Evolutionary conservation across 2,113 vertebrate genomes (phyloP), one percentile per base, ranked within the genome.

Genomic region (Sitta europaea): DNA sequence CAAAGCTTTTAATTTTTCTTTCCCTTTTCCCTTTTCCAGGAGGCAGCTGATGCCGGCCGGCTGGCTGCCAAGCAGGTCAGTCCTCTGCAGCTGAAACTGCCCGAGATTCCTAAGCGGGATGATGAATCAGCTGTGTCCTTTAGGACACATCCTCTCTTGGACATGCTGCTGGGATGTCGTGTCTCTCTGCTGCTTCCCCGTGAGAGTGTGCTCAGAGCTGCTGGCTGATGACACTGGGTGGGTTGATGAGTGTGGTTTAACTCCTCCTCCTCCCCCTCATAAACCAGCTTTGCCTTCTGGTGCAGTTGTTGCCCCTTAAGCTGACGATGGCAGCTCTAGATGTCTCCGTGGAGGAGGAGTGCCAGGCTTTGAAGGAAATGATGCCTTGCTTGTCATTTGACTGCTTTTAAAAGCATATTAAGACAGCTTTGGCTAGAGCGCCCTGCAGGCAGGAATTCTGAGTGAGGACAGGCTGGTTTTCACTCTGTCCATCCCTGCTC

Each of bases 51-150:
- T 77, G 86, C 76, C 1, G 14, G 43, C 76, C 35, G 66, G 81
- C 74, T 10, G 74, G 85, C 65, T 92, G 96, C 94, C 95, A 94
- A 92, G 59, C 76, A 77, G 86, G 92, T 95, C 95, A 77, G 63
- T 59, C 48, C n/a, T 87, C 77, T 51, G 83, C 92, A 79, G 70
- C 85, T 94, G 91, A 94, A 94, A 17, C 74, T 66, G 86, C 81
- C 85, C 1, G 5, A 36, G 65, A 79, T 86, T 63, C 48, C 48
- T 72, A 29, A 88, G 47, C 4, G 3, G 48, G 63, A 54, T 4
- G 20, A 91, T 90, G 88, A 89, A 97, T 92, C 70, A 86, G 72
- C 79, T 16, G 40, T 71, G 57, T 67, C 47, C 51, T 62, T 93
- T 21, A 66, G 90, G 78, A 83, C 71, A 92, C 51, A 86, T 75